A percentile compares a stretch with the other conserved stretches of the same genome.
Evolutionary conservation across 1,140 invertebrate genomes (phyloP).

Genomic region (Drosophila kohkoa): DNA sequence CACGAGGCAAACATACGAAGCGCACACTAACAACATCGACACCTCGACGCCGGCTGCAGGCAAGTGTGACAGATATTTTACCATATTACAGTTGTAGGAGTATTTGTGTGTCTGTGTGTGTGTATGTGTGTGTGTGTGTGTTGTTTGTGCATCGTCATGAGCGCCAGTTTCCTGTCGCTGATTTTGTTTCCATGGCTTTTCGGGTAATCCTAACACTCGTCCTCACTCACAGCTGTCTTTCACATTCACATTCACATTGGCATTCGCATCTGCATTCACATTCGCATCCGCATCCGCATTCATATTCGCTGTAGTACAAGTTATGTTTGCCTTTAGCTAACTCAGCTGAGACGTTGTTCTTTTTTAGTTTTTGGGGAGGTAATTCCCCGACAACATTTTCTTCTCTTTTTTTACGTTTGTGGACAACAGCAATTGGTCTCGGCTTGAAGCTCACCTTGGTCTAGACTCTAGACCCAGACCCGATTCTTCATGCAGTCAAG

Average conservation of each 20-base stretch:
- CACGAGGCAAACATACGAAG: slow-evolving; percentile 41
- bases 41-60: slow-evolving; percentile 45
- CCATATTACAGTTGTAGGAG: slow-evolving; percentile 40
- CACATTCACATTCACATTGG: slow-evolving; percentile 19
- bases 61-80: slow-evolving; percentile 61
- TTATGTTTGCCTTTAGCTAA: slow-evolving; percentile 33
- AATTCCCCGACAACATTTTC: slow-evolving; percentile 5
- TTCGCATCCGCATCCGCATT: not conserved
- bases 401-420: not conserved
- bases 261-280: slow-evolving; percentile 6
- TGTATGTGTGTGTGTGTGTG: slow-evolving; percentile 24
- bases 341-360: not conserved
- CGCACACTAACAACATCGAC: slow-evolving; percentile 27
- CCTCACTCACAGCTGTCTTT: slow-evolving; percentile 50
- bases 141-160: slow-evolving; percentile 32
- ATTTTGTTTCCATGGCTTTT: slow-evolving; percentile 61
- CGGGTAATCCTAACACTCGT: slow-evolving; percentile 34
- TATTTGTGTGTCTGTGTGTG: not conserved
- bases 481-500: slow-evolving; percentile 4
- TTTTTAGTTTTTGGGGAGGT: too few species aligned
- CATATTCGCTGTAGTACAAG: not conserved
- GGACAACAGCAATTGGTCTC: not conserved
- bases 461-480: not conserved
- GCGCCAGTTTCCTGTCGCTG: slow-evolving; percentile 59
- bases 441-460: slow-evolving; percentile 10